Conservation (phyloP, 2,888 invertebrate species). For the Lysandra coridon region DNA sequence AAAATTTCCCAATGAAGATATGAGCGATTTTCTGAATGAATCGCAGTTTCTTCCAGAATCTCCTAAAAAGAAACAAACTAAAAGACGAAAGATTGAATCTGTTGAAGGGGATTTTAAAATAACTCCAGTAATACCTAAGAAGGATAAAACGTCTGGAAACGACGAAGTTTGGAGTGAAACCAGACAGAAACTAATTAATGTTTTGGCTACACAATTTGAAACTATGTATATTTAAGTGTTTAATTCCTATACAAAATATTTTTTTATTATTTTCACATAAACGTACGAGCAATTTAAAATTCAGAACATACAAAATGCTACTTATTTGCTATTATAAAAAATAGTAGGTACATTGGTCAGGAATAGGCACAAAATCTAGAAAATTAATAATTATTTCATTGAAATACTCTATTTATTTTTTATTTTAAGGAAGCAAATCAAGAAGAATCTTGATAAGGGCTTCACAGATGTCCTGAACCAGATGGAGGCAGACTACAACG, state of each 20-base stretch:
- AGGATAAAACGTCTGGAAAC: slow-evolving; percentile 53
- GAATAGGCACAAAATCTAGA: too few relatives aligned
- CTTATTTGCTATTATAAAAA: too few relatives aligned
- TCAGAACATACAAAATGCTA: too few relatives aligned
- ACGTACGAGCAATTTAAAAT: too few relatives aligned
- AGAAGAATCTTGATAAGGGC: slow-evolving; percentile 53
- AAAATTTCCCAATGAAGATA: slow-evolving; percentile 56
- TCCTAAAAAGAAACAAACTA: slow-evolving; percentile 53
- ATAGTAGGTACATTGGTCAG: too few relatives aligned
- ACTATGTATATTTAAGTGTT: slow-evolving; percentile 49
- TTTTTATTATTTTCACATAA: too few relatives aligned
- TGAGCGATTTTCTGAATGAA: slow-evolving; percentile 46
- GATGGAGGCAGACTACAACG: slow-evolving; percentile 60
- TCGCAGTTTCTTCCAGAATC: slow-evolving; percentile 49
- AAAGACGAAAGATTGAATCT: slow-evolving; percentile 48
- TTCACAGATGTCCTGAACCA: slow-evolving; percentile 56
- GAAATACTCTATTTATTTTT: not conserved
- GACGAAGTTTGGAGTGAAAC: slow-evolving; percentile 54
- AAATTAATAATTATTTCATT: too few relatives aligned
- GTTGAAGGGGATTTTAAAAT: slow-evolving; percentile 51
- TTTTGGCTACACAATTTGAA: slow-evolving; percentile 57
- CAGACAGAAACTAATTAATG: slow-evolving; percentile 59
- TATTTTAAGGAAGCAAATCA: slow-evolving; percentile 58
- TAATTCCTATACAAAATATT: too few relatives aligned
- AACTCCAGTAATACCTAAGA: slow-evolving; percentile 52